phyloP scores from a whole-genome alignment of 2,113 vertebrate species.

The Narcine bancroftii region DNA sequence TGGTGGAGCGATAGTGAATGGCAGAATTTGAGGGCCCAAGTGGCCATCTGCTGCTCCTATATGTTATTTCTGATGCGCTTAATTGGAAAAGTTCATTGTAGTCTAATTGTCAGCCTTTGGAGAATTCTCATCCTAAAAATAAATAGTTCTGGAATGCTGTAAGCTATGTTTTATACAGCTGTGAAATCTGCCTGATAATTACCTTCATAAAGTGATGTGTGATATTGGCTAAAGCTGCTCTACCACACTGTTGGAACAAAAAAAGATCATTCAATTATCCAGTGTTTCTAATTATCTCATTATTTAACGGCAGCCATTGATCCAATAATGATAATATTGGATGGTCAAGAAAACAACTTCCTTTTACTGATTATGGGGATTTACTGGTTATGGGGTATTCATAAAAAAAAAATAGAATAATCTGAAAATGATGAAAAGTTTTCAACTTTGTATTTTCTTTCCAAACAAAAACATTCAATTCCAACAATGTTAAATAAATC shows the following conservation, averaged over 20 bases:
- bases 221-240: not conserved
- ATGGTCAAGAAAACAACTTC: not conserved
- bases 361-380: not conserved
- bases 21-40: too few relatives aligned
- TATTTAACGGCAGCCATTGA: constrained; percentile 1
- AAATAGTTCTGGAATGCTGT: not conserved
- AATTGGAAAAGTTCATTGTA: not conserved
- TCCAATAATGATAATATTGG: not conserved
- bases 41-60: too few relatives aligned
- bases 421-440: not conserved
- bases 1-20: too few relatives aligned
- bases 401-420: not conserved
- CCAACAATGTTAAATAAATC: not conserved
- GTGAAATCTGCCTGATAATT: constrained; percentile 1
- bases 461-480: not conserved
- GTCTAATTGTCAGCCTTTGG: not conserved
- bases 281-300: not conserved
- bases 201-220: not conserved
- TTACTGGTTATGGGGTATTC: not conserved
- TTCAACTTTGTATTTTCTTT: not conserved
- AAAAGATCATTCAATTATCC: not conserved
- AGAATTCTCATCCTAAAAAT: not conserved
- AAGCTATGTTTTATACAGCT: not conserved
- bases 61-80: too few relatives aligned
- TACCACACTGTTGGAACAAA: not conserved